Evolutionary conservation across 2,113 vertebrate genomes (phyloP), one percentile per base, ranked within the genome.

Genomic region (Pipra filicauda): DNA sequence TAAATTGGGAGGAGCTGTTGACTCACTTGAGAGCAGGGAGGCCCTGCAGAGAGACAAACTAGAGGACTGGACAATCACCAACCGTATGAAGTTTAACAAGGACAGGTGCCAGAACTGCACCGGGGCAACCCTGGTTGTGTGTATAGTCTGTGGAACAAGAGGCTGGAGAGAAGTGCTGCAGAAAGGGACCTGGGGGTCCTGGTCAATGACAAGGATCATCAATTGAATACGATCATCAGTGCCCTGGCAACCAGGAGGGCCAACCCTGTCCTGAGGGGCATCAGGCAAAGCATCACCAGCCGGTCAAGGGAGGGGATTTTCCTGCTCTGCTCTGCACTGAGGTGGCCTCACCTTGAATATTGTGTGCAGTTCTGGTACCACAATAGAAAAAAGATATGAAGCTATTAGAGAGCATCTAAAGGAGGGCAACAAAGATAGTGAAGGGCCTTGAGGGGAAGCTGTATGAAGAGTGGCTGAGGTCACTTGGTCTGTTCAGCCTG

Each of bases 261-360:
- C 41, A n/a, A 2, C 2, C 1, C 0, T 64, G 41, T 64, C 75
- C 49, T 48, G 49, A 13, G 30, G 23, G 0, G 3, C 30, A 35
- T n/a, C 66, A 55, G 48, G 24, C 6, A 48, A n/a, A 71, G n/a
- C 48, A 48, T 64, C 4, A 0, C 8, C 72, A 59, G 54, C 26
- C 0, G 0, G 37, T 46, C 15, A 26, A 59, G 62, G 31, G 11
- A 51, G 17, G 21, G 37, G 13, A 41, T 49, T 72, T 24, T 57
- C 24, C 75, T 0, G 0, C 48, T 64, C 57, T 79, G 26, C 44
- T 76, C 37, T 59, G 44, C 5, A 1, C 17, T 67, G 72, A 9
- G 3, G 27, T 0, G 0, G 14, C 37, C 37, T 76, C 37, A 31
- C 8, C 52, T 35, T 0, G 0, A 8, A 21, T 15, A 1, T 21